Conservation (phyloP, 2,888 invertebrate species). For the Erpobdella octoculata region DNA sequence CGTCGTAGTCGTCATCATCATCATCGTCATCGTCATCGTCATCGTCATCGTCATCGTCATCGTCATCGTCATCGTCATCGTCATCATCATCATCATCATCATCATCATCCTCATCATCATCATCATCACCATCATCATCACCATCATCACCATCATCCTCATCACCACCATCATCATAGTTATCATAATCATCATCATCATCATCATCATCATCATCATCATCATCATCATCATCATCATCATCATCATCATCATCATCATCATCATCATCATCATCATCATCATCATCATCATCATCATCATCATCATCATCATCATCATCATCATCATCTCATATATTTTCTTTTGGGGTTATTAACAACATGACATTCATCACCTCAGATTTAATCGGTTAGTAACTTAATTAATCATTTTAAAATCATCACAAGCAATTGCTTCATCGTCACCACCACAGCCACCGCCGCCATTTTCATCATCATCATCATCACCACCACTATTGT, state of each 20-base stretch:
- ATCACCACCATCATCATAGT: no score
- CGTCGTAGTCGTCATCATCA: no score
- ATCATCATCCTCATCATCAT: no score
- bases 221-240: constrained; percentile 1
- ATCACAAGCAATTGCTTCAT: background rate
- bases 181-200: no score
- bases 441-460: no score
- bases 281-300: background rate
- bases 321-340: background rate
- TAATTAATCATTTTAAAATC: no score
- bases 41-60: background rate
- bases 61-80: constrained; percentile 1
- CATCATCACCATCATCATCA: background rate
- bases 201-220: background rate
- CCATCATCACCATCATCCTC: no score
- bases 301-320: background rate
- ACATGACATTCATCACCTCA: background rate
- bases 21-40: background rate
- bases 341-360: background rate
- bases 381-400: no score
- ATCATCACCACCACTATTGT: no score
- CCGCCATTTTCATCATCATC: background rate
- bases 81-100: background rate
- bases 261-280: background rate
- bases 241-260: background rate